These are phyloP conservation scores for Protaetia brevitarsis DNA, from an alignment of 1,140 invertebrate species.

Conservation along the genomic window DNA sequence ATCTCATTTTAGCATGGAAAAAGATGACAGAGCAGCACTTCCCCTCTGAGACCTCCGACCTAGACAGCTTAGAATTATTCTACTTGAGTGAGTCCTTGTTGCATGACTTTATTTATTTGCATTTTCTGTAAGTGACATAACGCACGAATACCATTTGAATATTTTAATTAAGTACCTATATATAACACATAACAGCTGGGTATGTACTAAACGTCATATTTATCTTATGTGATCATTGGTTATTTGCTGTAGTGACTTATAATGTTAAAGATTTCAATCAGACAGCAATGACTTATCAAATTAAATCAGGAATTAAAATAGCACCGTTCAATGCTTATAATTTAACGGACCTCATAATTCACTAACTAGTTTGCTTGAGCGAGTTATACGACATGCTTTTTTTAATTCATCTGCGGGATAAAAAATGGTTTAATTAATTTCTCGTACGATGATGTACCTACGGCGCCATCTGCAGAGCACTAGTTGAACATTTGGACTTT, in stretches of 20 bases:
- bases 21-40: slow-evolving; percentile 17
- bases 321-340: not conserved
- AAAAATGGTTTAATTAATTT: not conserved
- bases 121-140: slow-evolving; percentile 13
- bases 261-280: not conserved
- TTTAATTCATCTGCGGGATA: too few species aligned
- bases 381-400: too few species aligned
- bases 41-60: not conserved
- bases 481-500: not conserved
- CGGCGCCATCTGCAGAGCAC: not conserved
- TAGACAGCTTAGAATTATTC: slow-evolving; percentile 19
- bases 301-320: slow-evolving; percentile 16
- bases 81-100: slow-evolving; percentile 20
- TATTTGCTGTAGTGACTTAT: slow-evolving; percentile 9
- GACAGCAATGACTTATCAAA: slow-evolving; percentile 16
- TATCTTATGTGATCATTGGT: slow-evolving; percentile 12
- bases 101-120: not conserved
- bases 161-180: slow-evolving; percentile 11
- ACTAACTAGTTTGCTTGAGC: not conserved
- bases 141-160: not conserved
- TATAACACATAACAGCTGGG: slow-evolving; percentile 6
- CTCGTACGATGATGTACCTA: not conserved
- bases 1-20: slow-evolving; percentile 7
- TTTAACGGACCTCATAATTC: not conserved
- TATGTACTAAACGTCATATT: slow-evolving; percentile 9